Base-by-base conservation (phyloP, 2,888 invertebrate species). In the Isoperla grammatica region DNA sequence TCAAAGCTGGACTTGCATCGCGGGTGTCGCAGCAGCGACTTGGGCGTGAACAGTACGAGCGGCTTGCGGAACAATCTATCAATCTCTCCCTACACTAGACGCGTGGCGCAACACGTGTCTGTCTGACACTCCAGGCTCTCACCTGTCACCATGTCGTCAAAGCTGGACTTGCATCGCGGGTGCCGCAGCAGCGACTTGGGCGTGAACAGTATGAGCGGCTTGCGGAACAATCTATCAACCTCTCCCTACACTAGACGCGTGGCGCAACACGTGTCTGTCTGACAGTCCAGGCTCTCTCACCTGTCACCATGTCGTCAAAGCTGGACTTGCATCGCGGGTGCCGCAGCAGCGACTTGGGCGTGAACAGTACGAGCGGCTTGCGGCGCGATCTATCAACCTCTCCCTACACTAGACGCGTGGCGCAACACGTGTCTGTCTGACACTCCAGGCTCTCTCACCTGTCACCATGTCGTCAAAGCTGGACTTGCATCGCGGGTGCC, bases 11-110 rank as follows among this genome's bases (percentile, higher is more conserved):
- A 89, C 57, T 82, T 75, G 58, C 87, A 88, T 72, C 82, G 84
- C 0, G 88, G 87, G 66, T 88, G 86, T 65, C 90, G 83, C 61
- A 91, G 79, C 65, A 90, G 78, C 45, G 86, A 81, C 74, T 91
- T 91, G 1, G 91, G 91, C 12, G 88, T 84, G 79, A 90, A 82
- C 4, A 90, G 71, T 61, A 91, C 80, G 65, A 90, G 73, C 22
- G 91, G 90, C 74, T 90, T 91, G 61, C 90, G 79, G 77, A 90
- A 90, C 0, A n/a, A n/a, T n/a, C n/a, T n/a, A n/a, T n/a, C n/a
- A n/a, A n/a, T n/a, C n/a, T n/a, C n/a, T n/a, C n/a, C n/a, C n/a
- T n/a, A n/a, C n/a, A n/a, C n/a, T n/a, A n/a, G n/a, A n/a, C n/a
- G n/a, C n/a, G n/a, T n/a, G n/a, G n/a, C n/a, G n/a, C n/a, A n/a